Evolutionary conservation across 2,113 vertebrate species (phyloP), one percentile per base, ranked within the genome.

Genomic region (Stigmatopora argus): DNA sequence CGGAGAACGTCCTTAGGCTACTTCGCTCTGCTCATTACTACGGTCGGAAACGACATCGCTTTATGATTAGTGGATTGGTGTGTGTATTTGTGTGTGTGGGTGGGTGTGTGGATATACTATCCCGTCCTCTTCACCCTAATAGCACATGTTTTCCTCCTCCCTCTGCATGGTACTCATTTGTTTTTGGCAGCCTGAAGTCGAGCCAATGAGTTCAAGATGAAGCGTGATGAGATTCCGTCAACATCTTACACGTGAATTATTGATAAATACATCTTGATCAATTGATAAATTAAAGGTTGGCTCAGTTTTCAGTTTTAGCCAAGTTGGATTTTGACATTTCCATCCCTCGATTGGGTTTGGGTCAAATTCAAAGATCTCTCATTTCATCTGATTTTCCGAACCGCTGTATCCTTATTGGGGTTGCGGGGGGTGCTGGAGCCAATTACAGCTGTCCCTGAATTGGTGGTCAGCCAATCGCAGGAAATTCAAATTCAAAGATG

Each of bases 171-270:
- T 84, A 65, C 74, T 86, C 73, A 75, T 85, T 86, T 88, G 75
- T 77, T 60, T 77, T 78, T 83, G 77, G 70, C 72, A 7, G 65
- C 52, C 77, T 69, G n/a, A 73, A 44, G 60, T 77, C 26, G 69
- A 70, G 67, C 66, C 85, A 89, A 88, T 83, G 69, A 74, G 65
- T 88, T 87, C 85, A 90, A 87, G 85, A 86, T 85, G 87, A 77
- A 66, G 71, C 64, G 38, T 53, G 64, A 70, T 65, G 60, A 71
- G 48, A 72, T 84, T 73, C 69, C 6, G 9, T 70, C 26, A 57
- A 70, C 48, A 49, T 67, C 62, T 61, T 5, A 5, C 10, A 21
- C n/a, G 3, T 3, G 13, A 60, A 61, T 44, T 12, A 44, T 21
- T 45, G n/a, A n/a, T 18, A 41, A 9, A 2, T 12, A 23, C 52